Evolutionary conservation across 2,797 vertebrate genomes (phyloP).

Genomic region (Eurystomus glaucurus): DNA sequence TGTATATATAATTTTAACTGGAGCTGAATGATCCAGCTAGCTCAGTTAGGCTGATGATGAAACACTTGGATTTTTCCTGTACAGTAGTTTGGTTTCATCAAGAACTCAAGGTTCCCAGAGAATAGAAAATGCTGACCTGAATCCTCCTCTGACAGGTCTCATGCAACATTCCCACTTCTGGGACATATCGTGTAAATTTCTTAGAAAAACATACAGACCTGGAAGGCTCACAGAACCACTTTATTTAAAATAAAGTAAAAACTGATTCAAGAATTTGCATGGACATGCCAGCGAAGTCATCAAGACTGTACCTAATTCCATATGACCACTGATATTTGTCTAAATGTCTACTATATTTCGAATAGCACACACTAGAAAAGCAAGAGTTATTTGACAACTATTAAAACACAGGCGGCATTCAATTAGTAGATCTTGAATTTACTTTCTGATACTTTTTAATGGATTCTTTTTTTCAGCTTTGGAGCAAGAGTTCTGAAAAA

Average conservation of each 20-base stretch:
- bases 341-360: background rate
- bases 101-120: background rate
- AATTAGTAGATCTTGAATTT: constrained; percentile 25
- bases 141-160: background rate
- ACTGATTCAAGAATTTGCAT: background rate
- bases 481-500: background rate
- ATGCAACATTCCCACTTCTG: background rate
- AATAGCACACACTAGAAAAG: background rate
- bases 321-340: background rate
- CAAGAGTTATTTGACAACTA: background rate
- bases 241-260: background rate
- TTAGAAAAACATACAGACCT: background rate
- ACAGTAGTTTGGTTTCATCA: background rate
- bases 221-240: background rate
- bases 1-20: background rate
- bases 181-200: background rate
- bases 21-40: background rate
- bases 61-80: background rate
- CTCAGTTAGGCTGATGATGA: background rate
- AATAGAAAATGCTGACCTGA: background rate
- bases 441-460: background rate
- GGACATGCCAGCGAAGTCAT: background rate
- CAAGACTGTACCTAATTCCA: background rate
- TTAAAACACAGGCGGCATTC: background rate
- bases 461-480: background rate